Evolutionary conservation across 2,113 vertebrate genomes (phyloP).

Genomic region (Elephas maximus): DNA sequence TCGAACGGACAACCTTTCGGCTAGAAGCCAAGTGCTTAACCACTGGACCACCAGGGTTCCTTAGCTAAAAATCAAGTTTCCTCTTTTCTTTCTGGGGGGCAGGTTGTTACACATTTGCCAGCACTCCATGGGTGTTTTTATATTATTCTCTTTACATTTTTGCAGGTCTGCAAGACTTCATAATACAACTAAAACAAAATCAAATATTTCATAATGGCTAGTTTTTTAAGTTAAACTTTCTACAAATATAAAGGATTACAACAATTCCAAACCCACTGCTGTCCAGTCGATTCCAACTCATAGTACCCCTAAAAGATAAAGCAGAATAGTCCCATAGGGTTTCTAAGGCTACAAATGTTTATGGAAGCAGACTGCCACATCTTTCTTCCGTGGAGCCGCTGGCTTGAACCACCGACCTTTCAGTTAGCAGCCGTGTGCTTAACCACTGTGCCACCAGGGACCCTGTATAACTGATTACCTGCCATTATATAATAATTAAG

Average conservation of each 20-base stretch:
- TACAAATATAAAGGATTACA: slow-evolving; percentile 25
- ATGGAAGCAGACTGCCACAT: too few relatives aligned
- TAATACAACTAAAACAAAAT: slow-evolving; percentile 50
- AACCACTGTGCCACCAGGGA: too few relatives aligned
- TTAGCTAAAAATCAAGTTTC: slow-evolving; percentile 21
- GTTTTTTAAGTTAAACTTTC: slow-evolving; percentile 37
- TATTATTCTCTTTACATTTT: background rate
- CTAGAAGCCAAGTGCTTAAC: background rate
- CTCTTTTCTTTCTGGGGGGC: slow-evolving; percentile 28
- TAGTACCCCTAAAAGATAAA: too few relatives aligned
- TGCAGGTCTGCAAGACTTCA: slow-evolving; percentile 1
- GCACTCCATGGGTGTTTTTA: slow-evolving; percentile 36
- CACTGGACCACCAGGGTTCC: background rate
- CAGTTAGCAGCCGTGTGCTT: too few relatives aligned
- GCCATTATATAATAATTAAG: background rate
- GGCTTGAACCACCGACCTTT: too few relatives aligned
- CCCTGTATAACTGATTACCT: background rate
- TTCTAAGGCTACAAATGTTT: too few relatives aligned
- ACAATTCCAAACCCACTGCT: background rate
- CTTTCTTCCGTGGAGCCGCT: too few relatives aligned
- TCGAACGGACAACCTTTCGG: background rate
- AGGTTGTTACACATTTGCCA: slow-evolving; percentile 18
- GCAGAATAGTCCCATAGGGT: too few relatives aligned
- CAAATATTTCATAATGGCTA: background rate
- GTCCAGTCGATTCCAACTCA: too few relatives aligned